Conservation (phyloP, 2,797 vertebrate genomes). For the Dryobates pubescens region DNA sequence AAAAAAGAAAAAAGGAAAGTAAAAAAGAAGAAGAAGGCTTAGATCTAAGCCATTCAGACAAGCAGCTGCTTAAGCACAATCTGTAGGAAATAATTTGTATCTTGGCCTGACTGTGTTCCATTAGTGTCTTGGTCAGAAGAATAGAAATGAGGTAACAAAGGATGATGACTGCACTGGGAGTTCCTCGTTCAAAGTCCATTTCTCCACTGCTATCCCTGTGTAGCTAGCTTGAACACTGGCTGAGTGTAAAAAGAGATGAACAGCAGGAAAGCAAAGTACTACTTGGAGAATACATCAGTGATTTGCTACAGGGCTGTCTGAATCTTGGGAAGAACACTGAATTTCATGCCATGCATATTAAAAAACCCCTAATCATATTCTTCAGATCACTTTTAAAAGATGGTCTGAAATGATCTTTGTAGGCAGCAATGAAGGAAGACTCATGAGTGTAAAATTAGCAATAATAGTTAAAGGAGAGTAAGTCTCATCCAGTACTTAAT, state of each 20-base stretch:
- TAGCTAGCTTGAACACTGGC: neutral
- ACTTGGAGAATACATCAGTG: neutral
- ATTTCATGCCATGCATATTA: neutral
- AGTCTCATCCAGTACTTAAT: neutral
- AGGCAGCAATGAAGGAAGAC: neutral
- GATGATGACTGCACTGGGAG: accelerated
- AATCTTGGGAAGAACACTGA: neutral
- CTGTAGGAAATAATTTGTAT: neutral
- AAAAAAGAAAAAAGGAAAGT: too few relatives aligned
- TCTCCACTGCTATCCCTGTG: neutral
- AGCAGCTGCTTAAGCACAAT: neutral
- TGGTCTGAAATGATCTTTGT: neutral
- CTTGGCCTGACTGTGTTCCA: neutral
- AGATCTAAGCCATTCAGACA: neutral
- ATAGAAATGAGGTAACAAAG: neutral
- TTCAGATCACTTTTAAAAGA: neutral
- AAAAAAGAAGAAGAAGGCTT: neutral
- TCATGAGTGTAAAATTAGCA: neutral
- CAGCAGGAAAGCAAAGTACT: neutral
- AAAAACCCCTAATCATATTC: neutral
- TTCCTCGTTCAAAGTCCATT: neutral
- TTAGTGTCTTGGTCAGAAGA: neutral
- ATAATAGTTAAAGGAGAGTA: neutral
- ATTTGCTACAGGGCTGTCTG: neutral
- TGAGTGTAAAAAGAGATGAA: neutral